Base-by-base conservation (phyloP, 2,888 invertebrate genomes). In the Rambutsinella grinnellia region DNA sequence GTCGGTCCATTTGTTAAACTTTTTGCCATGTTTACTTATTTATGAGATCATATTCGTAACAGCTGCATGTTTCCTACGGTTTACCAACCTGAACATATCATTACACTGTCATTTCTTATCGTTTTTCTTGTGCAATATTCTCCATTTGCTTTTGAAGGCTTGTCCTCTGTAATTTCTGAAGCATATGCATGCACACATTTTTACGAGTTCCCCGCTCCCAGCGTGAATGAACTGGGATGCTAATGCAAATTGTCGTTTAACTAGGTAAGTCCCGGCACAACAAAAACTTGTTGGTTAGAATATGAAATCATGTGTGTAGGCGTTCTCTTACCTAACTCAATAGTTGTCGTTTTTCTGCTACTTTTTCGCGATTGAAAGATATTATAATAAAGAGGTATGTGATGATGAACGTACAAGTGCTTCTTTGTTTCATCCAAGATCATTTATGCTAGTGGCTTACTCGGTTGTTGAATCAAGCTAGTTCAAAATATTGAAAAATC, bases 261-360 rank as follows among this genome's bases (percentile, higher is more conserved):
- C 26, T 26, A 53, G 21, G 19, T 13, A 10, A 10, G 21, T 53
- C 19, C 53, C 17, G 2, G 2, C 13, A 53, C 17, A 15, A 26
- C 27, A 15, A 24, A 56, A 27, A 26, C 6, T 53, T 58, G 58
- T 23, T 24, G n/a, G 44, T 21, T 19, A 53, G 17, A 61, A 26
- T 69, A 19, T 51, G 54, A 60, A 60, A 60, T 60, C 61, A 44
- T 69, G 69, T 54, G 61, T 61, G 69, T 69, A 61, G 69, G 69
- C 61, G 69, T 69, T 61, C n/a, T 69, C 44, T 69, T 60, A 26
- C 61, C 53, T 61, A 47, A 61, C 27, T 17, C 26, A 23, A 24
- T 19, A 49, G 47, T 65, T 67, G 49, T 57, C 49, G n/a, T 57
- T 47, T 27, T 27, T 19, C 47, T 57, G 46, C 27, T 46, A 57